Evolutionary conservation across 2,797 vertebrate genomes (phyloP).

Genomic region (Hoplostethus atlanticus): DNA sequence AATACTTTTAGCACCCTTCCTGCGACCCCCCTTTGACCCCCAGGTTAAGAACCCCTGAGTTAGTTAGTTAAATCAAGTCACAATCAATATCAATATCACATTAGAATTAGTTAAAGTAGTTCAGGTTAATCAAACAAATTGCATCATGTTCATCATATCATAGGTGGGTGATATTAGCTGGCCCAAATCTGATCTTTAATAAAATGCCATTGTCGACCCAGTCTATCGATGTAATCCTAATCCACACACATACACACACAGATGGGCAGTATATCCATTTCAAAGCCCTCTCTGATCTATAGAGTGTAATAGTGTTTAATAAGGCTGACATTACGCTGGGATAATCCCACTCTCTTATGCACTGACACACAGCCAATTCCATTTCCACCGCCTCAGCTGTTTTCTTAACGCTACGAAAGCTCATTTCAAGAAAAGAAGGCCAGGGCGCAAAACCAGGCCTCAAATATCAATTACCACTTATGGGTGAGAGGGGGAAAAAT

Average conservation of each 20-base stretch:
- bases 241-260: slow-evolving; percentile 35
- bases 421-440: slow-evolving; percentile 77
- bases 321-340: slow-evolving; percentile 81
- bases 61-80: too few species aligned
- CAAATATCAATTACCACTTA: slow-evolving; percentile 83
- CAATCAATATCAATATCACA: not conserved
- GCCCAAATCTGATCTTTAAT: slow-evolving; percentile 39
- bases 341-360: slow-evolving; percentile 84
- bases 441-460: slow-evolving; percentile 70
- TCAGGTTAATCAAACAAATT: not conserved
- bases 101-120: not conserved
- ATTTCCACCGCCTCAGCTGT: slow-evolving; percentile 82
- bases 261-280: slow-evolving; percentile 67
- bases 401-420: slow-evolving; percentile 74
- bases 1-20: too few species aligned
- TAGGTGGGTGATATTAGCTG: slow-evolving; percentile 27
- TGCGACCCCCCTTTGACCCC: too few species aligned
- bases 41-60: too few species aligned
- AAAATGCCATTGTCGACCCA: slow-evolving; percentile 14
- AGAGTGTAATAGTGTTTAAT: slow-evolving; percentile 83
- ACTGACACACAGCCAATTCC: slow-evolving; percentile 84
- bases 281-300: slow-evolving; percentile 74
- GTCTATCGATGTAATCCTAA: slow-evolving; percentile 65
- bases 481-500: slow-evolving; percentile 56
- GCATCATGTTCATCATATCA: not conserved